These are phyloP conservation scores for Macrophya annulata DNA, from an alignment of 2,888 invertebrate species.

Conservation along the genomic window DNA sequence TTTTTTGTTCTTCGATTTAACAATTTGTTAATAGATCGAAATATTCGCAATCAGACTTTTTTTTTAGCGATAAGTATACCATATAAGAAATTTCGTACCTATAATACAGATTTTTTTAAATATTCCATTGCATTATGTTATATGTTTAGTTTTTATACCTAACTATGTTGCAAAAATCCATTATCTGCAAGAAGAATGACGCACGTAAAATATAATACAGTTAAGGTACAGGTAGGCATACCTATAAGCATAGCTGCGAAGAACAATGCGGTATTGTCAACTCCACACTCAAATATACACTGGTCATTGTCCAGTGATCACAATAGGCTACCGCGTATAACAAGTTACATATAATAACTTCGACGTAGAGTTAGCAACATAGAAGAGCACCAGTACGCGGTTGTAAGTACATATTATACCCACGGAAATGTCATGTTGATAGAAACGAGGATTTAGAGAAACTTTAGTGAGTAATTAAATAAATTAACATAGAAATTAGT, in stretches of 20 bases:
- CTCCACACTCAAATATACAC: slow-evolving; percentile 12
- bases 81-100: too few species aligned
- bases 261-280: slow-evolving; percentile 48
- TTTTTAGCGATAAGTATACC: too few species aligned
- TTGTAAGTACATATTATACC: not conserved
- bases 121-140: too few species aligned
- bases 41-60: too few species aligned
- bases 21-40: too few species aligned
- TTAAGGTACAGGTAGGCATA: not conserved
- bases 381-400: not conserved
- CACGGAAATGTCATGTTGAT: not conserved
- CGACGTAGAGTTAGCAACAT: not conserved
- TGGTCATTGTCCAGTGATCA: slow-evolving; percentile 51
- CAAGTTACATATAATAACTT: slow-evolving; percentile 42
- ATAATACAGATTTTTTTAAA: too few species aligned
- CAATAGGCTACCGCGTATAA: slow-evolving; percentile 47
- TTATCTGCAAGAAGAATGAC: not conserved
- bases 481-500: not conserved
- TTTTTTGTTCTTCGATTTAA: too few species aligned
- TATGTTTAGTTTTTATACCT: too few species aligned
- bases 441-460: not conserved
- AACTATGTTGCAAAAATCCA: not conserved
- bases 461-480: not conserved
- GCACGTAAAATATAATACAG: slow-evolving; percentile 4
- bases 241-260: not conserved